phyloP scores from a whole-genome alignment of 2,797 vertebrate species.

The Bufotes viridis region DNA sequence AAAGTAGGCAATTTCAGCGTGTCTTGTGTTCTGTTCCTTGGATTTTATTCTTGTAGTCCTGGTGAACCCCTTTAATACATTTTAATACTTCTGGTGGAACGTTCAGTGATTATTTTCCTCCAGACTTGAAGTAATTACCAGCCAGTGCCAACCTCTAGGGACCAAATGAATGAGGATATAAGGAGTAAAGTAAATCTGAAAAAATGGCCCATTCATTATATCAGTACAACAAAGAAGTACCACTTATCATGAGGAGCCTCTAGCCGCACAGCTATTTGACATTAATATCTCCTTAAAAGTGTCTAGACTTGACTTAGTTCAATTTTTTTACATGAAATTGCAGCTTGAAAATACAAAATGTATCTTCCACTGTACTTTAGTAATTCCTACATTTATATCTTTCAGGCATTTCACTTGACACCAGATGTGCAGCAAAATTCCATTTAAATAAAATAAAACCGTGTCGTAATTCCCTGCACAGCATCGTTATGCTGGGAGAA shows the following conservation, averaged over 20 bases:
- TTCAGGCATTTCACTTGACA: neutral
- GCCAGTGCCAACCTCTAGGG: neutral
- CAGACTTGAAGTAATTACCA: neutral
- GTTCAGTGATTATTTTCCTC: neutral
- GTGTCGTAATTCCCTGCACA: neutral
- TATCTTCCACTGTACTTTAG: neutral
- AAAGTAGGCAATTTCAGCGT: neutral
- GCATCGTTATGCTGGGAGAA: neutral
- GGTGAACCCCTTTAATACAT: neutral
- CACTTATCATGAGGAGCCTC: neutral
- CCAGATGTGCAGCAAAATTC: neutral
- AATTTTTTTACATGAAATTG: neutral
- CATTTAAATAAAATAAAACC: neutral
- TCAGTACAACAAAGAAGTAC: neutral
- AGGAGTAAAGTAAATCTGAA: conserved; percentile 13
- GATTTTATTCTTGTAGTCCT: neutral
- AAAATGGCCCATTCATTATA: conserved; percentile 15
- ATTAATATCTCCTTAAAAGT: neutral
- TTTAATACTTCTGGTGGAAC: neutral
- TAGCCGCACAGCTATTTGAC: neutral
- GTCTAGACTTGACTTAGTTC: neutral
- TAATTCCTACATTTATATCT: neutral
- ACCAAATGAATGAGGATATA: conserved; percentile 8
- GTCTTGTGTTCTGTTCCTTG: neutral
- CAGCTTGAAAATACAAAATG: neutral